A percentile compares a stretch with the other conserved stretches of the same genome.
phyloP scores from a whole-genome alignment of 2,888 invertebrate genomes.

The Cantharis nigra region DNA sequence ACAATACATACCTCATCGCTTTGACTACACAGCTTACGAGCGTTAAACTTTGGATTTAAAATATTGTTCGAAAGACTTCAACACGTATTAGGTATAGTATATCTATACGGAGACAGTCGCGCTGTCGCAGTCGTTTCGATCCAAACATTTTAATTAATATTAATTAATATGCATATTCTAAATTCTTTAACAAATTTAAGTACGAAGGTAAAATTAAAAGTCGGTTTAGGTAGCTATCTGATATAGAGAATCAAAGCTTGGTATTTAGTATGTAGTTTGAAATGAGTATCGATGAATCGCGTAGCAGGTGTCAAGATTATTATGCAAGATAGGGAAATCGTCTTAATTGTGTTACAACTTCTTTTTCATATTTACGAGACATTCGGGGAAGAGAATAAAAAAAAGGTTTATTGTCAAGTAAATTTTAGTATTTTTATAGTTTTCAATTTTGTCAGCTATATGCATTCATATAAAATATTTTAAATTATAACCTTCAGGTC shows the following conservation, averaged over 20 bases:
- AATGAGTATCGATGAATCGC: conserved; percentile 22
- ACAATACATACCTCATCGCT: conserved; percentile 7
- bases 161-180: not conserved
- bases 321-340: conserved; percentile 35
- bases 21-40: not conserved
- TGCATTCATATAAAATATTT: not conserved
- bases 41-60: not conserved
- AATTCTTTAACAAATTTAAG: conserved; percentile 17
- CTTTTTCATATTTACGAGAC: conserved; percentile 42
- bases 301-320: conserved; percentile 44
- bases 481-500: conserved; percentile 5
- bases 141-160: not conserved
- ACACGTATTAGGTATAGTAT: not conserved
- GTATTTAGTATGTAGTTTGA: conserved; percentile 42
- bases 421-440: conserved; percentile 12
- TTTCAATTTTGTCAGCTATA: not conserved
- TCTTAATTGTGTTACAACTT: conserved; percentile 46
- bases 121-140: not conserved
- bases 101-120: not conserved
- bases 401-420: not conserved
- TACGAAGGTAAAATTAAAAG: conserved; percentile 35
- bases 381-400: conserved; percentile 3
- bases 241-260: conserved; percentile 32
- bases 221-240: conserved; percentile 38
- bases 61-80: no score